Evolutionary conservation across 2,888 invertebrate species (phyloP), one percentile per base, ranked within the genome.

Genomic region (Synanthedon andrenaeformis): DNA sequence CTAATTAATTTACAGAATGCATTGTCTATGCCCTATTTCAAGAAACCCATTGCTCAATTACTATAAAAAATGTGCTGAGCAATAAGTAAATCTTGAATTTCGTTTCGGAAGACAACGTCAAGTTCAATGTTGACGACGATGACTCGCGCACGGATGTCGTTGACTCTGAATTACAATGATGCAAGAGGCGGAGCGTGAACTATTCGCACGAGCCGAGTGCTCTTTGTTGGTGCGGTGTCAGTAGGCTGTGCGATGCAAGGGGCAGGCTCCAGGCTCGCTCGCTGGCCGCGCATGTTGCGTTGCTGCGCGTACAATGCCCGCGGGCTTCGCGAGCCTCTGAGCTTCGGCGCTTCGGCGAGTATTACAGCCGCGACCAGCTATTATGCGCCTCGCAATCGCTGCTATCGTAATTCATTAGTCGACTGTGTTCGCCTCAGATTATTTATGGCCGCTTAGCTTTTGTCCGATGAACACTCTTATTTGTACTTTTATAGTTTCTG

Each of bases 391-490:
- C 65, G 70, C 71, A 64, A 68, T 72, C 69, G 59, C 59, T 64
- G 70, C 71, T 73, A 71, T 75, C 74, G 76, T 84, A 84, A 84
- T 82, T 85, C 84, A 86, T 84, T 84, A 83, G 78, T 65, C 65
- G 74, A 74, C 77, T 79, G 70, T 68, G 72, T 73, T 76, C 75
- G 74, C 75, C 58, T 72, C 70, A 60, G 66, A 74, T 81, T 82
- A 85, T 85, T 86, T 84, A 84, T 78, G 74, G 69, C 69, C 66
- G 72, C 76, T 79, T 71, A 76, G 66, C 73, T 78, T 79, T 78
- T 77, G 76, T 79, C 70, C 70, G 67, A 19, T 28, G 49, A 72
- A 75, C 72, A 74, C 75, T 76, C 69, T 74, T 66, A 68, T 70
- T 65, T 62, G 60, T 62, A 62, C 63, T 64, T 69, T 76, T 70